A percentile compares a stretch with the other conserved stretches of the same genome.
phyloP scores from a whole-genome alignment of 2,888 invertebrate genomes.

The Euzetes globulus region DNA sequence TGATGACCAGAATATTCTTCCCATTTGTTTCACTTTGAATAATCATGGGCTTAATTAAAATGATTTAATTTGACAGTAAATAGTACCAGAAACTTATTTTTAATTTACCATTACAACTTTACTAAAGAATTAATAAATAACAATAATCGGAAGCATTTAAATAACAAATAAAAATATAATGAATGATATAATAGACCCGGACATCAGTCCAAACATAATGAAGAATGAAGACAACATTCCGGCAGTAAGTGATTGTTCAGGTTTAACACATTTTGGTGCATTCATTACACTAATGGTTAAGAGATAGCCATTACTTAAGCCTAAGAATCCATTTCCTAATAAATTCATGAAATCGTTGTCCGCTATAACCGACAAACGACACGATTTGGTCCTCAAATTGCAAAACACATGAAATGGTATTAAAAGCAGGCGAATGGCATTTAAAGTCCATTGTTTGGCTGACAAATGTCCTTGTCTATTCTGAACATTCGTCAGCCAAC shows the following conservation, averaged over 20 bases:
- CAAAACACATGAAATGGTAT: constrained; percentile 14
- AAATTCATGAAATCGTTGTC: background rate
- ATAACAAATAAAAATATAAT: background rate
- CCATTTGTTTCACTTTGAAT: too few relatives aligned
- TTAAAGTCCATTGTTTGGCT: background rate
- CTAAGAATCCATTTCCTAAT: background rate
- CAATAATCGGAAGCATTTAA: too few relatives aligned
- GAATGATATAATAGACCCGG: background rate
- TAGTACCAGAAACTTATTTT: too few relatives aligned
- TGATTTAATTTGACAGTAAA: too few relatives aligned
- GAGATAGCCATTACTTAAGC: constrained; percentile 15
- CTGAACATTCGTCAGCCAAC: background rate
- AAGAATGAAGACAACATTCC: background rate
- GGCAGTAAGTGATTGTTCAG: background rate
- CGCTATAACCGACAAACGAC: constrained; percentile 1
- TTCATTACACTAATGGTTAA: background rate
- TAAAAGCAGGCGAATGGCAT: background rate
- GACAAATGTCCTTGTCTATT: background rate
- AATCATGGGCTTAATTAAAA: too few relatives aligned
- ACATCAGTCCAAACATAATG: background rate
- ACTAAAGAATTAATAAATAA: too few relatives aligned
- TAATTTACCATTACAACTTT: too few relatives aligned
- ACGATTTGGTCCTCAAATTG: background rate
- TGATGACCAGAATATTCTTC: too few relatives aligned
- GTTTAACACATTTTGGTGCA: background rate